A percentile compares a stretch with the other conserved stretches of the same genome.
phyloP scores from a whole-genome alignment of 2,888 invertebrate genomes.

The Spisula solida region DNA sequence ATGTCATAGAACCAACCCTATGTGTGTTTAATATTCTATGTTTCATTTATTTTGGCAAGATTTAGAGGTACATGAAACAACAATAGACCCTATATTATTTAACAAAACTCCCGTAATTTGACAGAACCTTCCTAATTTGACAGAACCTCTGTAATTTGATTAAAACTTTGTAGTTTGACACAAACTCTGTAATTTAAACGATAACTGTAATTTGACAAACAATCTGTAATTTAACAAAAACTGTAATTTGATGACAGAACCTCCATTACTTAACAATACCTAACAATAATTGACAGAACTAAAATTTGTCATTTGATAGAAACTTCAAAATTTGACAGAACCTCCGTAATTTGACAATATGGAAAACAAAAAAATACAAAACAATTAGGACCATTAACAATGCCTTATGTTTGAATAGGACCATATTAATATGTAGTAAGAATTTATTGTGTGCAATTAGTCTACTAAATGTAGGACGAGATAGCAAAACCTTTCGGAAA shows the following conservation, averaged over 20 bases:
- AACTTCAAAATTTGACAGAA: background rate
- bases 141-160: too few species aligned
- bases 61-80: background rate
- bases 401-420: constrained; percentile 4
- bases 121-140: too few species aligned
- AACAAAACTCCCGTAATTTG: background rate
- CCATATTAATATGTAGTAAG: background rate
- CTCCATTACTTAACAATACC: too few species aligned
- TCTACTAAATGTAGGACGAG: background rate
- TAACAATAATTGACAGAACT: too few species aligned
- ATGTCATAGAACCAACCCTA: background rate
- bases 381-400: background rate
- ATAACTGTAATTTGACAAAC: too few species aligned
- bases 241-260: too few species aligned
- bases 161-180: too few species aligned
- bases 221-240: too few species aligned
- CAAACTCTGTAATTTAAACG: too few species aligned
- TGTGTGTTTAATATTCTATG: background rate
- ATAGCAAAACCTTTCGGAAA: background rate
- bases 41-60: constrained; percentile 1
- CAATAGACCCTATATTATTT: background rate
- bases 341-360: background rate
- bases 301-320: too few species aligned
- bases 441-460: background rate
- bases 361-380: background rate